phyloP scores from a whole-genome alignment of 2,113 vertebrate genomes.

The Zapornia atra region DNA sequence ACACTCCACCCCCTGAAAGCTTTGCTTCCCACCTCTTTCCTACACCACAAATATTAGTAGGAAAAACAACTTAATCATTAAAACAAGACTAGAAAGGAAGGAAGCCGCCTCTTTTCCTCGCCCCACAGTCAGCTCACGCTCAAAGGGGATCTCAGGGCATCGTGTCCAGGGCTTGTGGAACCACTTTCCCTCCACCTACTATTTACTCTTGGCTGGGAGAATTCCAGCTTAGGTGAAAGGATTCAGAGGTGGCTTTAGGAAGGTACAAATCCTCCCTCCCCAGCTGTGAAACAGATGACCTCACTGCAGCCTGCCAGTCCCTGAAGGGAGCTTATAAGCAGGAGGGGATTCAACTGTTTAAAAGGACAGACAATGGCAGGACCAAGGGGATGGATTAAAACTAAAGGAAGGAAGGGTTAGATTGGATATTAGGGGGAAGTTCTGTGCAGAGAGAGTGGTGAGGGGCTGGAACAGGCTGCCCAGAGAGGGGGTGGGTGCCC shows the following conservation, averaged over 20 bases:
- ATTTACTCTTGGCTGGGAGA: neutral
- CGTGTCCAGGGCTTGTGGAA: fast-evolving
- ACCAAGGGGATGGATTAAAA: too few species aligned
- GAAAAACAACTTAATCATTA: neutral
- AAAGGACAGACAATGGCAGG: too few species aligned
- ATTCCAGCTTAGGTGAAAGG: neutral
- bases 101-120: neutral
- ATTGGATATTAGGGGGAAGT: too few species aligned
- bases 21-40: neutral
- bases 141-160: neutral
- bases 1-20: neutral
- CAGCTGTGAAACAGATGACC: neutral
- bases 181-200: neutral
- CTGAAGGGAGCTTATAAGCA: too few species aligned
- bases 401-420: too few species aligned
- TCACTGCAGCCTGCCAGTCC: too few species aligned
- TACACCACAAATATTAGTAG: neutral
- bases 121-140: neutral
- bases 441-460: too few species aligned
- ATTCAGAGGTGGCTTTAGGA: neutral
- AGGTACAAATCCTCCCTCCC: neutral
- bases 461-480: too few species aligned
- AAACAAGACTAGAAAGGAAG: neutral
- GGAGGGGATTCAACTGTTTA: too few species aligned
- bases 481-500: too few species aligned